Evolutionary conservation across 30 jellyfish, hydroid and myxozoan species (phyloP), one percentile per base, ranked within the genome.

Genomic region (Mastigias papua): DNA sequence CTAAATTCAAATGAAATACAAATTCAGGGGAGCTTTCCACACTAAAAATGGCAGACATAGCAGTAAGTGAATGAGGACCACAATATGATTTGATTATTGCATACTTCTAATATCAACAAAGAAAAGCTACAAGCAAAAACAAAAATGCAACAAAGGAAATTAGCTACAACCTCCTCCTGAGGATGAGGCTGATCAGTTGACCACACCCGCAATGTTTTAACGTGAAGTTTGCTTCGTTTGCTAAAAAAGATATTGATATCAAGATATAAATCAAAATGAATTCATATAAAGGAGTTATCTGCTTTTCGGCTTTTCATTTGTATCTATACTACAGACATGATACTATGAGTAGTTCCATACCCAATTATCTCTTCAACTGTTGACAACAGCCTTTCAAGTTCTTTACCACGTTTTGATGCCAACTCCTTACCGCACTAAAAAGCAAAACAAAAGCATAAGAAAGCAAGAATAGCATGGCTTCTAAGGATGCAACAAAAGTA

Each of bases 161-260:
- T 19, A 5, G 17, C 0, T 15, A 63, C 3, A 63, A 91, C 98
- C 98, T 96, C 99, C 66, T 96, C 99, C 58, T 91, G 99, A n/a
- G 99, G 98, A 85, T 96, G 99, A 28, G 98, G 99, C 22, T 96
- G 76, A 72, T 96, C 98, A 17, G 97, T 86, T 34, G 99, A 96
- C 99, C 99, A 96, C 26, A 96, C 99, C 42, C 97, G 97, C 28
- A 96, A 86, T 0, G 99, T 97, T 76, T 86, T 90, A 30, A 71
- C 84, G 54, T 96, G 99, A 29, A 91, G 96, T 57, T 96, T 96
- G 77, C 90, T 71, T 51, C 99, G 69, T 46, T 82, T 71, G 79
- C 99, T 95, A 71, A 13, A 74, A n/a, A n/a, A n/a, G n/a, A n/a
- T n/a, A n/a, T n/a, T n/a, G n/a, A n/a, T n/a, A n/a, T n/a, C n/a